Conservation (phyloP, 2,888 invertebrate species). For the Scaptomyza cyrtandrae region DNA sequence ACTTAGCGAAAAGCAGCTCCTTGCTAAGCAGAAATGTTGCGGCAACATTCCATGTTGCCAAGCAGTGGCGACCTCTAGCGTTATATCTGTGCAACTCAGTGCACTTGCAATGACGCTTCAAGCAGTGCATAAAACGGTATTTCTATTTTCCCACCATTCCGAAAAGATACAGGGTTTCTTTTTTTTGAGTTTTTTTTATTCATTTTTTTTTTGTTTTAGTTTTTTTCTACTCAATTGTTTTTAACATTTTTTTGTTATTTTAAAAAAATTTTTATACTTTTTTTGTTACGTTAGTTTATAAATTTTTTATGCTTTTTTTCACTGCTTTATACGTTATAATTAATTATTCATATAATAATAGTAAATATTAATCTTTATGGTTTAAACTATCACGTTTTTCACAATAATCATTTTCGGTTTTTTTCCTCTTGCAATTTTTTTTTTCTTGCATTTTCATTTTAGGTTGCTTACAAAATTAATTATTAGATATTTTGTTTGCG, state of each 20-base stretch:
- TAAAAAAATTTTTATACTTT: constrained; percentile 70
- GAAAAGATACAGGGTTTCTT: not conserved
- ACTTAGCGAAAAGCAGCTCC: not conserved
- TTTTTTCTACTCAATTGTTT: constrained; percentile 76
- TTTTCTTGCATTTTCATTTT: constrained; percentile 57
- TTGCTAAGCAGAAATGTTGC: constrained; percentile 24
- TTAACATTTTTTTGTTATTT: constrained; percentile 76
- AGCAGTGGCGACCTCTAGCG: constrained; percentile 37
- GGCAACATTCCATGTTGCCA: constrained; percentile 22
- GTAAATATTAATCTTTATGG: constrained; percentile 80
- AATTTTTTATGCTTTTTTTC: constrained; percentile 45
- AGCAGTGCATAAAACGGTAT: constrained; percentile 16
- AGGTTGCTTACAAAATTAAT: constrained; percentile 75
- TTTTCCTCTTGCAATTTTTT: constrained; percentile 38
- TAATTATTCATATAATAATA: constrained; percentile 79
- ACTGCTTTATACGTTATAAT: constrained; percentile 70
- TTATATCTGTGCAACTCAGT: not conserved
- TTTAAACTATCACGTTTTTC: constrained; percentile 80
- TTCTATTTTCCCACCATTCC: not conserved
- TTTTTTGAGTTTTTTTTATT: constrained; percentile 71
- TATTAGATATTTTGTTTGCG: constrained; percentile 49
- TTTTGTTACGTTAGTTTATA: constrained; percentile 78
- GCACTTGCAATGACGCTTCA: constrained; percentile 3
- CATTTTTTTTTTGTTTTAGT: constrained; percentile 76
- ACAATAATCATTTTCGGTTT: constrained; percentile 65